phyloP scores from a whole-genome alignment of 2,888 invertebrate genomes.

The Prenolepis imparis region DNA sequence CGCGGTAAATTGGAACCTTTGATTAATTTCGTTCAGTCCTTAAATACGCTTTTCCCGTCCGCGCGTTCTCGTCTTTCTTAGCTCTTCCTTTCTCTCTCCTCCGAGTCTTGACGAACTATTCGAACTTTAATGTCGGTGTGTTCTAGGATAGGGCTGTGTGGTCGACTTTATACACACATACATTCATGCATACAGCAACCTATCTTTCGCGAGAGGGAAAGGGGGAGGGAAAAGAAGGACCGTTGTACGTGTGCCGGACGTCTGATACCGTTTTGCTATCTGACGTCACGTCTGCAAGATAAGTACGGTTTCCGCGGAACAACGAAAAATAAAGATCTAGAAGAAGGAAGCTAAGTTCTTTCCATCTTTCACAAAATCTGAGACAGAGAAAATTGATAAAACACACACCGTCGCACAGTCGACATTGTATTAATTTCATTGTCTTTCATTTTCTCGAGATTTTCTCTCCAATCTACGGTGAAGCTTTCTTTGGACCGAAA shows the following conservation, averaged over 20 bases:
- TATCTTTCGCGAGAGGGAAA: constrained; percentile 36
- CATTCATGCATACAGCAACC: constrained; percentile 5
- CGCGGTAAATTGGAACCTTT: constrained; percentile 55
- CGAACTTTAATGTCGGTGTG: constrained; percentile 27
- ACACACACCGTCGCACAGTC: neutral
- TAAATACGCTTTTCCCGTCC: constrained; percentile 50
- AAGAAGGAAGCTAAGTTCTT: neutral
- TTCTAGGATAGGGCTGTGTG: constrained; percentile 6
- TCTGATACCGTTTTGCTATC: constrained; percentile 33
- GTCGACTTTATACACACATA: constrained; percentile 25
- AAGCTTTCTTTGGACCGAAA: constrained; percentile 4
- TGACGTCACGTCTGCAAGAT: constrained; percentile 19
- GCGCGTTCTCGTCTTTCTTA: neutral
- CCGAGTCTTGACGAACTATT: constrained; percentile 21
- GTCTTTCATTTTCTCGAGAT: neutral
- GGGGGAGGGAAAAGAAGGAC: neutral
- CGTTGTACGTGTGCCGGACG: constrained; percentile 33
- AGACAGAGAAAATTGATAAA: constrained; percentile 20
- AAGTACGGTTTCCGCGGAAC: constrained; percentile 13
- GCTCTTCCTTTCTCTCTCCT: constrained; percentile 2
- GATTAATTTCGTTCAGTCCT: constrained; percentile 58
- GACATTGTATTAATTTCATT: constrained; percentile 1
- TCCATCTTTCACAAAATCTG: constrained; percentile 13
- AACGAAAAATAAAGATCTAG: constrained; percentile 5
- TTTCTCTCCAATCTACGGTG: neutral